phyloP scores from a whole-genome alignment of 2,888 invertebrate species.

The Trisateles emortualis region DNA sequence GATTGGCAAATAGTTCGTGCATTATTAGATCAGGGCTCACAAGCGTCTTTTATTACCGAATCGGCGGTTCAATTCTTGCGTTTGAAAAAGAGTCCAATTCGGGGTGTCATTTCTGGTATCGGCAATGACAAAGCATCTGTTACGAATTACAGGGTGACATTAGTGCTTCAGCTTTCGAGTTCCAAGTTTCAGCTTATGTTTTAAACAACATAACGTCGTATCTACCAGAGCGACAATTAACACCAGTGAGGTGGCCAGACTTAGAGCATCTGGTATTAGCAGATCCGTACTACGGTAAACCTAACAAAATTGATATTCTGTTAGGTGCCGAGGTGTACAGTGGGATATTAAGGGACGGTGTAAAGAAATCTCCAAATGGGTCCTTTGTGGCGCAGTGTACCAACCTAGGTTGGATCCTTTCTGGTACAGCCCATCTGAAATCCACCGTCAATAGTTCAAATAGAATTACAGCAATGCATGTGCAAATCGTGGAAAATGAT shows the following conservation, averaged over 20 bases:
- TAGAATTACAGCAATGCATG: background rate
- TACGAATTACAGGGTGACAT: no score
- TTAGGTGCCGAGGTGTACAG: background rate
- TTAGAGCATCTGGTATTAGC: background rate
- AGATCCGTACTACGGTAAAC: background rate
- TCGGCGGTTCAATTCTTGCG: background rate
- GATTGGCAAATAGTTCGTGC: no score
- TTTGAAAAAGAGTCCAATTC: background rate
- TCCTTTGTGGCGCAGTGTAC: no score
- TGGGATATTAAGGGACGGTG: background rate
- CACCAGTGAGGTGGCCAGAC: background rate
- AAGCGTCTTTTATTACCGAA: background rate
- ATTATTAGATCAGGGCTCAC: no score
- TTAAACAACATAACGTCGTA: background rate
- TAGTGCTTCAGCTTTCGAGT: no score
- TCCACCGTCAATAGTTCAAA: background rate
- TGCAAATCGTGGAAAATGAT: background rate
- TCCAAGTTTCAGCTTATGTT: background rate
- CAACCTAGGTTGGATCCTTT: no score
- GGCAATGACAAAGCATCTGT: background rate
- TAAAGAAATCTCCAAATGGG: background rate
- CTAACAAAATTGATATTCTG: background rate
- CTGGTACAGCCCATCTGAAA: background rate
- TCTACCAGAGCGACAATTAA: background rate
- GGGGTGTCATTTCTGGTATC: background rate